Base-by-base conservation (phyloP, 2,797 vertebrate species). In the Pelobates cultripes region DNA sequence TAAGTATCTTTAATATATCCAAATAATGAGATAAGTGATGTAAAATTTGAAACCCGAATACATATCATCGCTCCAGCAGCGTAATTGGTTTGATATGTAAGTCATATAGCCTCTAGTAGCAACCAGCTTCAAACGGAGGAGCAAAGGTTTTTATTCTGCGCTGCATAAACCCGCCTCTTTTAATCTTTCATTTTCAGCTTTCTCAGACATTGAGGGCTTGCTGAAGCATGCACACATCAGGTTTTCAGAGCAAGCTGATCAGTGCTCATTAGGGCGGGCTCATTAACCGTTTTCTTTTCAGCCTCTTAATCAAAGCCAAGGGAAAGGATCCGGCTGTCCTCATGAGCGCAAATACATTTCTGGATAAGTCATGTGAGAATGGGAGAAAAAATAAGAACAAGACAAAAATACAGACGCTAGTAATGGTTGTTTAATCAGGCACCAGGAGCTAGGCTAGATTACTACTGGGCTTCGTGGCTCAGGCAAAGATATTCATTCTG, bases 221-320 rank as follows among this genome's bases (percentile, higher is more conserved):
- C 51, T 61, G 63, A 53, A 61, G 81, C 75, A 41, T 83, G 81
- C 76, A 61, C n/a, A 63, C 81, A 83, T 83, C 75, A 83, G 75
- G 76, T 66, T 82, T 78, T 70, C 70, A 74, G 81, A 78, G 81
- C 75, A 78, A 78, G 73, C 81, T 74, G 75, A 83, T 83, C 75
- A 83, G 81, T n/a, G 28, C 76, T 83, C 28, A 76, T 83, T 78
- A 83, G 70, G 76, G 64, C 68, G 40, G 70, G 63, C 75, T 78
- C 81, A 83, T 83, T 83, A 83, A 78, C 75, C 70, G 55, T 67
- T 83, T 75, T 73, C 57, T 73, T 67, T 64, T 83, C 64, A 78
- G 81, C 63, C 81, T 78, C 70, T 83, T 83, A 78, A 78, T 83
- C 81, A 83, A 83, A 83, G 75, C 75, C 75, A 78, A 70, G 61